Conservation (phyloP, 2,113 vertebrate genomes). For the Diadophis punctatus region DNA sequence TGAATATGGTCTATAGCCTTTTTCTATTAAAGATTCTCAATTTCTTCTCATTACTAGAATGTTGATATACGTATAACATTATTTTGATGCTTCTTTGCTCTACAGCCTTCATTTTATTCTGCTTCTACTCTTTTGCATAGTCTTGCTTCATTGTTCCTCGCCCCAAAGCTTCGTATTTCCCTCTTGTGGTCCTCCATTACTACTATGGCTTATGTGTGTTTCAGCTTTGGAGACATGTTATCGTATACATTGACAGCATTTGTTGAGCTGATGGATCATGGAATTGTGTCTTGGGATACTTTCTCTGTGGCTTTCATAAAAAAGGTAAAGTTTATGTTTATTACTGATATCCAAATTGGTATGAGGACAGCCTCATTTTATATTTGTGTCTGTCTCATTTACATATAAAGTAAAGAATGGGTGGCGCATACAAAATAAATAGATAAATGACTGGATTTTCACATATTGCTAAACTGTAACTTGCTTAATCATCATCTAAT, state of each 20-base stretch:
- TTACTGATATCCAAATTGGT: background rate
- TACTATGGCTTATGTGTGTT: conserved; percentile 64
- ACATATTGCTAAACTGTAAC: background rate
- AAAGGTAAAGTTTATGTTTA: conserved; percentile 77
- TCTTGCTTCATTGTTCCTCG: conserved; percentile 34
- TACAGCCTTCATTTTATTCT: conserved; percentile 39
- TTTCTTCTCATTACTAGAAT: conserved; percentile 12
- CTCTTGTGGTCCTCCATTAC: background rate
- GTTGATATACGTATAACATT: conserved; percentile 27
- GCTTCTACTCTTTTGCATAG: conserved; percentile 38
- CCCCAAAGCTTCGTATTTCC: conserved; percentile 38
- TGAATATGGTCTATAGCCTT: background rate
- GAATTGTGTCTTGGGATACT: conserved; percentile 98
- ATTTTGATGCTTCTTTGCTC: conserved; percentile 17
- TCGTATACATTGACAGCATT: conserved; percentile 98
- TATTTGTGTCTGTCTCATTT: background rate
- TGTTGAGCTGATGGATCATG: conserved; percentile 98
- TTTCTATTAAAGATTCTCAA: conserved; percentile 29
- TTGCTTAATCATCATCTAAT: background rate
- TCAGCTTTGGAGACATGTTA: conserved; percentile 96
- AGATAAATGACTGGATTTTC: background rate
- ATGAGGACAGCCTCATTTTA: background rate
- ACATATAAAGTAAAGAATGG: background rate
- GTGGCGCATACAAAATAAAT: background rate
- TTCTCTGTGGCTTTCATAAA: conserved; percentile 99